These are phyloP conservation scores for Puffinus mauretanicus DNA, from an alignment of 2,113 vertebrate genomes.

Conservation along the genomic window DNA sequence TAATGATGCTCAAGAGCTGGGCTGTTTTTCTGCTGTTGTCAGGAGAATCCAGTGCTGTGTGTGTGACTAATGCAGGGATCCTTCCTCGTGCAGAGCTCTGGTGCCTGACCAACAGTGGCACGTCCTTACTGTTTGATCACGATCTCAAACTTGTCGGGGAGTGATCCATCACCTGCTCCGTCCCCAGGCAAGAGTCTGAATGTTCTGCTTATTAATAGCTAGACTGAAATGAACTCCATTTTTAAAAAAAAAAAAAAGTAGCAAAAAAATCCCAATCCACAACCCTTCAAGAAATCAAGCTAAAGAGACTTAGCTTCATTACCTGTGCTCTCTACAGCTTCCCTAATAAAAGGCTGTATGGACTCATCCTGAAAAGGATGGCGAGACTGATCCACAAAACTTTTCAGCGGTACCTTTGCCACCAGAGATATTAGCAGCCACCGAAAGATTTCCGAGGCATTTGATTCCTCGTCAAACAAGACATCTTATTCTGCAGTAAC, in stretches of 20 bases:
- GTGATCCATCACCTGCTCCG: background rate
- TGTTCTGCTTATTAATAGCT: background rate
- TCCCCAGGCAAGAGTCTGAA: background rate
- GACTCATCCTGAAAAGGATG: background rate
- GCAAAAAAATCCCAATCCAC: background rate
- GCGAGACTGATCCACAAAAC: background rate
- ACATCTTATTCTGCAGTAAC: background rate
- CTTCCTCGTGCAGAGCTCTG: background rate
- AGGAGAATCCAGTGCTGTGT: background rate
- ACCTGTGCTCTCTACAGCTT: background rate
- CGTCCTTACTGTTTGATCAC: background rate
- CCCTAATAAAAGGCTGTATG: background rate
- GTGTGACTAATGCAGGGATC: background rate
- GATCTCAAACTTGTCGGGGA: background rate
- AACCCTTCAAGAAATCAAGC: background rate
- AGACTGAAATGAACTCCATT: background rate
- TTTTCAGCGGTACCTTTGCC: background rate
- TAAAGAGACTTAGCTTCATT: background rate
- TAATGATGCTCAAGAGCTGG: background rate
- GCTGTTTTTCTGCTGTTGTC: background rate
- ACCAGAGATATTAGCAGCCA: background rate
- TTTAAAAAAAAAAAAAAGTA: background rate
- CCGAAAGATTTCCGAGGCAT: background rate
- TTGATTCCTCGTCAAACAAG: background rate
- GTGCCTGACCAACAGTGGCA: no score